A percentile compares a stretch with the other conserved stretches of the same genome.
Evolutionary conservation across 2,797 vertebrate genomes (phyloP).

Genomic region (Caiman crocodilus): DNA sequence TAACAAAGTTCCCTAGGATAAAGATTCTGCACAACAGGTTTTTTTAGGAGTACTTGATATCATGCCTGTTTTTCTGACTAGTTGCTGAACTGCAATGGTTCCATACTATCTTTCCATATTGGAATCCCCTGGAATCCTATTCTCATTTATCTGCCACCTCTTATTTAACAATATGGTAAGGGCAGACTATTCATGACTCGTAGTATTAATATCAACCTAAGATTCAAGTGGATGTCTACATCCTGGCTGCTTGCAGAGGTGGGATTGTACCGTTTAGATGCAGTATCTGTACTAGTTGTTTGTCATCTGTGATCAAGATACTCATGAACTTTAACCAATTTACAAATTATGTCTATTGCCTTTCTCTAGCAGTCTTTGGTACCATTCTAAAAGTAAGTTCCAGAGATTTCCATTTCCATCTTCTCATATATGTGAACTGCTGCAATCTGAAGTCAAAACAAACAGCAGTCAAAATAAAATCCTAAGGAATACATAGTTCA

Average conservation of each 20-base stretch:
- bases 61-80: neutral
- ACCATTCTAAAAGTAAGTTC: neutral
- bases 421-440: neutral
- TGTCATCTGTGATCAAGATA: neutral
- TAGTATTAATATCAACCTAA: neutral
- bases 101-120: neutral
- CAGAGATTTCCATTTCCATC: neutral
- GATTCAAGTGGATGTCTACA: neutral
- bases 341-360: neutral
- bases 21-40: accelerated
- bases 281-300: neutral
- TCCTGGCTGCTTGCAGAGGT: neutral
- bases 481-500: accelerated
- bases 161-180: neutral
- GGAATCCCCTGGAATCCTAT: accelerated
- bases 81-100: neutral
- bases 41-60: neutral
- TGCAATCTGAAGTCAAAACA: neutral
- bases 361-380: neutral
- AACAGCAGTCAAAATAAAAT: neutral
- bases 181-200: neutral
- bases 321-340: neutral
- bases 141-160: neutral
- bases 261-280: neutral
- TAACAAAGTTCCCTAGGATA: conserved; percentile 12